Conservation (phyloP, 2,888 invertebrate species). For the Pristionchus fissidentatus region DNA sequence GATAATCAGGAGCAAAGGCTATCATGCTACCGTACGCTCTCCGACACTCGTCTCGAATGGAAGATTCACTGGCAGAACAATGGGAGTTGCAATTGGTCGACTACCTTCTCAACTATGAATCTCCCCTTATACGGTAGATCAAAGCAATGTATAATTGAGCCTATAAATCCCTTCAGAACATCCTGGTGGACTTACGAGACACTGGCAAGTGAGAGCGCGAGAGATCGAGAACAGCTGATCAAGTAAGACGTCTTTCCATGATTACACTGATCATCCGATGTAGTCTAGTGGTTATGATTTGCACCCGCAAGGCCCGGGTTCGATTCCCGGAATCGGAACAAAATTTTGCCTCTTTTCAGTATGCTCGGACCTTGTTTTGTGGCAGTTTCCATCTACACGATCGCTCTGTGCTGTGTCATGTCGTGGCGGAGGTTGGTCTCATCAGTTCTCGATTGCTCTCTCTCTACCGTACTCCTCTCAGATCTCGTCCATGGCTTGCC, state of each 20-base stretch:
- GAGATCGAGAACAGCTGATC: slow-evolving; percentile 70
- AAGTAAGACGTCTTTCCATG: slow-evolving; percentile 51
- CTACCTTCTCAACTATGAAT: slow-evolving; percentile 62
- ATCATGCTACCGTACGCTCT: slow-evolving; percentile 74
- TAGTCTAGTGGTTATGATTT: slow-evolving; percentile 68
- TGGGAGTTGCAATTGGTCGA: slow-evolving; percentile 73
- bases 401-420: slow-evolving; percentile 70
- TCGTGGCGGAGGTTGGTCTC: slow-evolving; percentile 86
- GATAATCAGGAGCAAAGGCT: slow-evolving; percentile 68
- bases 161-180: slow-evolving; percentile 46
- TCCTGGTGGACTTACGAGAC: slow-evolving; percentile 76
- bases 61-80: slow-evolving; percentile 72
- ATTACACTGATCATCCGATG: slow-evolving; percentile 47
- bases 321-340: slow-evolving; percentile 65
- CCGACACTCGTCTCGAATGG: slow-evolving; percentile 66
- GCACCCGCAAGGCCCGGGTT: slow-evolving; percentile 68
- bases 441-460: not conserved
- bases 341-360: slow-evolving; percentile 53
- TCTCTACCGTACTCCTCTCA: not conserved
- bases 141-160: not conserved
- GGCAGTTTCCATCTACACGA: slow-evolving; percentile 73
- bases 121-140: slow-evolving; percentile 48
- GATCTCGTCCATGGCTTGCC: slow-evolving; percentile 80
- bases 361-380: slow-evolving; percentile 73
- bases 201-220: slow-evolving; percentile 70